A percentile compares a stretch with the other conserved stretches of the same genome.
Evolutionary conservation across 2,113 vertebrate genomes (phyloP).

Genomic region (Narcine bancroftii): DNA sequence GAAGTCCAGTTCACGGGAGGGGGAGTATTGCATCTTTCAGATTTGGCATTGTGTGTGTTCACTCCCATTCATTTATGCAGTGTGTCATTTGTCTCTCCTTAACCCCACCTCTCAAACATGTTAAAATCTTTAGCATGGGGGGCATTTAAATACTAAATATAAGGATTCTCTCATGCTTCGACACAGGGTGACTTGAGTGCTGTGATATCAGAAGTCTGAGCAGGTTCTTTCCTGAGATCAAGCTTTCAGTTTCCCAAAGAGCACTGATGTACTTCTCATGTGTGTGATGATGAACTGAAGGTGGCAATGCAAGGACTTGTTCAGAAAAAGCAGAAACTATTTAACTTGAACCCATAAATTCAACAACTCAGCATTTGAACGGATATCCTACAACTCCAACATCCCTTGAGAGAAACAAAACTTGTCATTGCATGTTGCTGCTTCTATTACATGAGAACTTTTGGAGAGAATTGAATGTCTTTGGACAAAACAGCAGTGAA

Average conservation of each 20-base stretch:
- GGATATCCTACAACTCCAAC: no score
- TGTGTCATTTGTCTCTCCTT: background rate
- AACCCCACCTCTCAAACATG: no score
- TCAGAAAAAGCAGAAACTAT: background rate
- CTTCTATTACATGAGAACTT: background rate
- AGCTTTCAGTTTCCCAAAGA: background rate
- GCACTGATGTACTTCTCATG: background rate
- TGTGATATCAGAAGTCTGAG: background rate
- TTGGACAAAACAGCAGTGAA: background rate
- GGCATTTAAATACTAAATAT: background rate
- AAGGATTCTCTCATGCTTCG: background rate
- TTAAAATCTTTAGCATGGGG: background rate
- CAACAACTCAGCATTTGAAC: background rate
- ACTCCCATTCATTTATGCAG: background rate
- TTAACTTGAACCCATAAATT: background rate
- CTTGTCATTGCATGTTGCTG: background rate
- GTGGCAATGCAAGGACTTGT: background rate
- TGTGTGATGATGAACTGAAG: background rate
- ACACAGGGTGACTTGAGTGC: background rate
- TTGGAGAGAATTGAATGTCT: background rate
- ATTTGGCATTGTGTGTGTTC: background rate
- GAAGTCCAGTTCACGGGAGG: background rate
- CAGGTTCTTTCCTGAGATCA: background rate
- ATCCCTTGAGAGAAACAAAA: background rate
- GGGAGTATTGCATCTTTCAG: background rate